These are phyloP conservation scores for Branchinecta sandiegonensis DNA, from an alignment of 2,888 invertebrate genomes.

Conservation along the genomic window DNA sequence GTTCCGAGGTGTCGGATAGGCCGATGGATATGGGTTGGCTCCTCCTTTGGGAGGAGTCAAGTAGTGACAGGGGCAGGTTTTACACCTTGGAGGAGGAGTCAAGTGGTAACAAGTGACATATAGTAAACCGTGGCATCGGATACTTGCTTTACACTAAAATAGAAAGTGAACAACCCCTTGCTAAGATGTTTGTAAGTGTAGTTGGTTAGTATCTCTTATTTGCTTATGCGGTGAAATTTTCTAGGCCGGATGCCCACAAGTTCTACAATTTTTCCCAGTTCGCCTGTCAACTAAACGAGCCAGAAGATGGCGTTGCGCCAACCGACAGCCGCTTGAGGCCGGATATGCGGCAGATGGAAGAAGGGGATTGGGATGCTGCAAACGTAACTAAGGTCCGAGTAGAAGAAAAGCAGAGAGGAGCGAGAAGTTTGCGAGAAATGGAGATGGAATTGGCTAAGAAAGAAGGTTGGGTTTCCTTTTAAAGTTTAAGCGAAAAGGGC, in stretches of 20 bases:
- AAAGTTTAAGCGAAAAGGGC: too few species aligned
- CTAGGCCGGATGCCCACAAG: conserved; percentile 46
- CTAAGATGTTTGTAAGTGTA: conserved; percentile 30
- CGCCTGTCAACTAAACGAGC: conserved; percentile 92
- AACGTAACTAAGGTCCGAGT: conserved; percentile 67
- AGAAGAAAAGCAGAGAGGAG: conserved; percentile 87
- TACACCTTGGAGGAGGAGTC: too few species aligned
- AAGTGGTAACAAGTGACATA: too few species aligned
- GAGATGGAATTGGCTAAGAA: conserved; percentile 49
- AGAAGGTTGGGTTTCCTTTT: conserved; percentile 33
- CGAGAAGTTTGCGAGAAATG: conserved; percentile 58
- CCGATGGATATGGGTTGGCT: too few species aligned
- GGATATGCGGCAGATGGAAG: conserved; percentile 95
- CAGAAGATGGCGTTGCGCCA: conserved; percentile 77
- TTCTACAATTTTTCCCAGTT: conserved; percentile 90
- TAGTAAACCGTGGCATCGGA: too few species aligned
- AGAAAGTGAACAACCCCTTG: too few species aligned
- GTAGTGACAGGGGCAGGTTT: too few species aligned
- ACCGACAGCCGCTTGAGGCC: conserved; percentile 85
- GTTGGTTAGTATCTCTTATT: neutral
- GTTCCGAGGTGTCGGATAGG: too few species aligned
- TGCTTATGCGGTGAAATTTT: conserved; percentile 17
- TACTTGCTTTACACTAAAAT: too few species aligned
- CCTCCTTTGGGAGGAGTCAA: too few species aligned
- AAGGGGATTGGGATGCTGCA: conserved; percentile 79